A percentile compares a stretch with the other conserved stretches of the same genome.
phyloP scores from a whole-genome alignment of 2,113 vertebrate species.

The Dryoscopus gambensis region DNA sequence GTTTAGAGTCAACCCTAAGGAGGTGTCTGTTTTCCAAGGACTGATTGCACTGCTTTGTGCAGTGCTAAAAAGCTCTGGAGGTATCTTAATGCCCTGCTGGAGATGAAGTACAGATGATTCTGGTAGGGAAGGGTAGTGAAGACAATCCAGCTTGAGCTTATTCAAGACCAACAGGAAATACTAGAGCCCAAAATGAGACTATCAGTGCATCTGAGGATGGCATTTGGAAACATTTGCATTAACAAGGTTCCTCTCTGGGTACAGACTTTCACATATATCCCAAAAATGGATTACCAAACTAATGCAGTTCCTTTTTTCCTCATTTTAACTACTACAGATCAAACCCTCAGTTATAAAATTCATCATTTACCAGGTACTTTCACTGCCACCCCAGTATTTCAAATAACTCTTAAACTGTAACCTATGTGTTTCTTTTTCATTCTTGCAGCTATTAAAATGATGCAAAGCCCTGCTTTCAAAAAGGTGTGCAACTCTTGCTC shows the following conservation, averaged over 20 bases:
- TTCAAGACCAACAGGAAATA: background rate
- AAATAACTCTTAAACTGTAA: background rate
- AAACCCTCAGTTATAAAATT: background rate
- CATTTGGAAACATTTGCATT: background rate
- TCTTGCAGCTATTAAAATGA: background rate
- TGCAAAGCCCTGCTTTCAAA: background rate
- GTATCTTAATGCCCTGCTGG: background rate
- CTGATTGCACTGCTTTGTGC: background rate
- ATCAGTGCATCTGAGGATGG: background rate
- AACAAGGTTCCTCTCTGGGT: background rate
- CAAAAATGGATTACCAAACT: background rate
- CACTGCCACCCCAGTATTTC: background rate
- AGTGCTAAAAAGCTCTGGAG: background rate
- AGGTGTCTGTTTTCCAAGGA: background rate
- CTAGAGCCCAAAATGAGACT: background rate
- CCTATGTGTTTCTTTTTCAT: background rate
- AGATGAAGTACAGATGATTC: background rate
- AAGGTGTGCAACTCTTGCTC: background rate
- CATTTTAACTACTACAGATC: background rate
- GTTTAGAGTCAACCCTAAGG: background rate
- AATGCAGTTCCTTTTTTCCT: background rate
- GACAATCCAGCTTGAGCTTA: background rate
- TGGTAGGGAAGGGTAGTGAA: background rate
- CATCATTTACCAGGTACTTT: background rate
- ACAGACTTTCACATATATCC: background rate